Evolutionary conservation across 1,140 invertebrate genomes (phyloP), one percentile per base, ranked within the genome.

Genomic region (Wiebesia pumilae): DNA sequence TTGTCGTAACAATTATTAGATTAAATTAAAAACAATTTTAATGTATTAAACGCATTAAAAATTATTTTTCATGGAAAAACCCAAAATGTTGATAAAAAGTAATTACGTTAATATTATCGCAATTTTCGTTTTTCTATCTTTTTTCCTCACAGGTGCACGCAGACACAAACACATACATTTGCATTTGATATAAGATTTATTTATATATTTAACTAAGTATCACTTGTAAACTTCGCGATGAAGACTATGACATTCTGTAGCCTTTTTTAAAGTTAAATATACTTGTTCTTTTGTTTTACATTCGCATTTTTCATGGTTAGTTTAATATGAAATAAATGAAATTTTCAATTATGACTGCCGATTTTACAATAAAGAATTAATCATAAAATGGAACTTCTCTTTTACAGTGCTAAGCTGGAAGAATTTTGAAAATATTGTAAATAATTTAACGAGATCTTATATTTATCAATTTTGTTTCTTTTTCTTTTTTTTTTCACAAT

Each of bases 201-300:
- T 69, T 86, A 85, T 77, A 21, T 81, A 81, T 75, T 86, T 82
- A 82, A 82, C 80, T 87, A 87, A 75, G 19, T 81, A 83, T 78
- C 80, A 86, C 80, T 43, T 87, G 73, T 83, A 87, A 81, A 82
- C 69, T 47, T 87, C 58, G 19, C 21, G 24, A 33, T 51, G 40
- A 82, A 67, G 16, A 33, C 27, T 87, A 83, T 65, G 19, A 83
- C 47, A 54, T 71, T 86, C 69, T 82, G 62, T 75, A 87, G 75
- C 81, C 75, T 87, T 87, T 87, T 67, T 87, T 83, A 83, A 81
- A 81, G n/a, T 71, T 71, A 43, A 67, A 86, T 86, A 38, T 85
- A 81, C 77, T 85, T 85, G 40, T 80, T 80, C 58, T 54, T n/a
- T 69, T 14, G 40, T 62, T 40, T 81, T 54, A 16, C 14, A 35